Evolutionary conservation across 2,113 vertebrate species (phyloP).

Genomic region (Chaetorhynchus papuensis): DNA sequence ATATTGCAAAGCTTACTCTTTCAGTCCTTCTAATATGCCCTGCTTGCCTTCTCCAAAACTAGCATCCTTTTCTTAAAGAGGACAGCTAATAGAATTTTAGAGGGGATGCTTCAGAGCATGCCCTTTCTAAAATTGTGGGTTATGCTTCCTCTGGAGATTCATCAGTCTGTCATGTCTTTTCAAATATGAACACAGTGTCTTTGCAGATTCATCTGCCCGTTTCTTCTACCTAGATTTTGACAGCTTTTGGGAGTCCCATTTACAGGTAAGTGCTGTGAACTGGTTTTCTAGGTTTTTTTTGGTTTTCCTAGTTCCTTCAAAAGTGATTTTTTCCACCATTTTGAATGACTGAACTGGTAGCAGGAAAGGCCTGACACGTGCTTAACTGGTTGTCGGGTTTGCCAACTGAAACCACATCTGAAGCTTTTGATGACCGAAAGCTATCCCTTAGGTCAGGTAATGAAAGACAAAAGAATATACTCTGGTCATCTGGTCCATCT

Average conservation of each 20-base stretch:
- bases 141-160: neutral
- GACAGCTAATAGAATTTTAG: neutral
- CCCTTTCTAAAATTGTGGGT: rapidly evolving
- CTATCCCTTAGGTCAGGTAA: neutral
- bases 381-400: neutral
- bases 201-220: neutral
- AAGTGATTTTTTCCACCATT: neutral
- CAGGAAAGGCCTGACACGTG: neutral
- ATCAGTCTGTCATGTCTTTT: rapidly evolving
- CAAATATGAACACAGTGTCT: neutral
- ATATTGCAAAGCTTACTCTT: neutral
- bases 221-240: neutral
- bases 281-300: neutral
- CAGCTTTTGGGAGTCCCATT: neutral
- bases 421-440: neutral
- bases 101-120: neutral
- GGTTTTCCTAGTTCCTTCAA: neutral
- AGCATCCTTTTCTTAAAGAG: neutral
- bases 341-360: neutral
- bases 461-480: neutral
- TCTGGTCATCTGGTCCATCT: neutral
- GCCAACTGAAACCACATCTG: neutral
- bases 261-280: neutral
- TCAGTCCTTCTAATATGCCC: neutral
- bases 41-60: neutral